Percentiles rank a stretch among this genome's conserved stretches.
Evolutionary conservation across 2,113 vertebrate genomes (phyloP).

Genomic region (Strix aluco): DNA sequence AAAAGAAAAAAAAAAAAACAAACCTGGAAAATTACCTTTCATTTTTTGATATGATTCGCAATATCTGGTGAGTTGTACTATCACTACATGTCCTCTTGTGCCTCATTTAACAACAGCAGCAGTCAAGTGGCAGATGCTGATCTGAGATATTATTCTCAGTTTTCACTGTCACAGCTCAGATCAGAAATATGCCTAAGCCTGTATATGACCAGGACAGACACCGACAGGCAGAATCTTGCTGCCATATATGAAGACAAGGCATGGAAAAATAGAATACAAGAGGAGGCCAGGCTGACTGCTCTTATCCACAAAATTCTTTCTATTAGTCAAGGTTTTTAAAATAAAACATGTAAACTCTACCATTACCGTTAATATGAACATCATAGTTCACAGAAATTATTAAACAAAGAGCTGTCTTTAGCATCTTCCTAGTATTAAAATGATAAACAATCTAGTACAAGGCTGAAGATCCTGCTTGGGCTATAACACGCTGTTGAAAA

Average conservation of each 20-base stretch:
- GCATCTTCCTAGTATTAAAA: not conserved
- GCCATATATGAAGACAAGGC: not conserved
- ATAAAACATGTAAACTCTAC: not conserved
- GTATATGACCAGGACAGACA: not conserved
- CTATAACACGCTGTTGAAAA: not conserved
- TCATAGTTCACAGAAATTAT: not conserved
- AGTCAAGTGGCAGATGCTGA: not conserved
- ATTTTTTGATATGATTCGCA: not conserved
- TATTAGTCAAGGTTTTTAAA: not conserved
- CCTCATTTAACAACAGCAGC: not conserved
- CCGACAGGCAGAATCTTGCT: not conserved
- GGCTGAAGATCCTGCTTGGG: not conserved
- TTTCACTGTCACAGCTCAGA: not conserved
- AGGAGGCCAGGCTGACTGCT: not conserved
- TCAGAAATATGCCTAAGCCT: not conserved
- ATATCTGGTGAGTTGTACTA: not conserved
- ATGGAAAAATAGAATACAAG: not conserved
- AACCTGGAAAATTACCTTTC: not conserved
- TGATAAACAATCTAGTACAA: not conserved
- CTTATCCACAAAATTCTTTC: not conserved
- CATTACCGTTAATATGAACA: not conserved
- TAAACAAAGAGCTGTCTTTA: not conserved
- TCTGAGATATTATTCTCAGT: not conserved
- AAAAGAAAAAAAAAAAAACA: no score
- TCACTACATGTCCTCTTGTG: not conserved